Percentiles rank a stretch among this genome's conserved stretches.
Evolutionary conservation across 2,113 vertebrate genomes (phyloP).

Genomic region (Potamarius usumacintae): DNA sequence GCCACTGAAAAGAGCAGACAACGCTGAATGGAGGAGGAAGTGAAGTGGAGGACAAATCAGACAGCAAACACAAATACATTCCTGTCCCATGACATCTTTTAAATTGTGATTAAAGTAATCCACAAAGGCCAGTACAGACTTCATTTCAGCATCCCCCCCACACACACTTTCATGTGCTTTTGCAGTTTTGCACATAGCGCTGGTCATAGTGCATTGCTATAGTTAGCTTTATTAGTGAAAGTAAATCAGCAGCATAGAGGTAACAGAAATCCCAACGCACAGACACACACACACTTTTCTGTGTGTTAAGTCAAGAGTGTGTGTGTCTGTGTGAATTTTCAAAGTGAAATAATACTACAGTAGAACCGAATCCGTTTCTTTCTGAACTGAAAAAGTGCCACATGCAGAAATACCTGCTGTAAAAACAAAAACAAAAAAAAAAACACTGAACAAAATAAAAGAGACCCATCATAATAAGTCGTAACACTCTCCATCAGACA

Average conservation of each 20-base stretch:
- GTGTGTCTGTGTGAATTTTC: conserved; percentile 46
- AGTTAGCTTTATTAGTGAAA: conserved; percentile 47
- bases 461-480: conserved; percentile 55
- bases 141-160: not conserved
- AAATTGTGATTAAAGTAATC: conserved; percentile 14
- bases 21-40: not conserved
- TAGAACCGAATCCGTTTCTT: conserved; percentile 68
- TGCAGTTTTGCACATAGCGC: conserved; percentile 28
- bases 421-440: conserved; percentile 46
- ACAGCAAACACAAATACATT: conserved; percentile 22
- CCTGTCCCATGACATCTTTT: conserved; percentile 35
- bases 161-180: conserved; percentile 44
- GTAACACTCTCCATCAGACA: conserved; percentile 41
- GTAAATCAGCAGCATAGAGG: conserved; percentile 43
- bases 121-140: conserved; percentile 19
- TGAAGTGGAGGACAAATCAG: not conserved
- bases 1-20: conserved; percentile 24
- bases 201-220: conserved; percentile 52
- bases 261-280: conserved; percentile 33
- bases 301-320: conserved; percentile 18
- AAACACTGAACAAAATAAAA: conserved; percentile 51
- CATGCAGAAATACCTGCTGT: conserved; percentile 67
- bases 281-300: conserved; percentile 8
- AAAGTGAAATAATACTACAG: conserved; percentile 69
- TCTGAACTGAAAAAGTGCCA: conserved; percentile 61